Base-by-base conservation (phyloP, 2,797 vertebrate genomes). In the Caiman crocodilus region DNA sequence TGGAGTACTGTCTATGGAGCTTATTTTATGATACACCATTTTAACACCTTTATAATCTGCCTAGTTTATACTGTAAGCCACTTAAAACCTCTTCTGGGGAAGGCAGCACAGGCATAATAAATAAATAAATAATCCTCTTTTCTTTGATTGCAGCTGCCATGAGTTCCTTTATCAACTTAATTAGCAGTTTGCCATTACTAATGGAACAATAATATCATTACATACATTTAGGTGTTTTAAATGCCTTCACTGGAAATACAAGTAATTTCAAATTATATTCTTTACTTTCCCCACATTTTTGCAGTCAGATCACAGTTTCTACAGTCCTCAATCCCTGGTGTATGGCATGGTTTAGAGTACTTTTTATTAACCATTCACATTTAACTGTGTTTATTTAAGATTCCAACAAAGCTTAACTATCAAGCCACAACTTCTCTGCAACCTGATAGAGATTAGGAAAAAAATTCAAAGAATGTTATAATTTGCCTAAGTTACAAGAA, bases 151-250 rank as follows among this genome's bases (percentile, higher is more conserved):
- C 74, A 18, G 3, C 73, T 30, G 23, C 26, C 55, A 12, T n/a
- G 55, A n/a, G 7, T n/a, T 6, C 32, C 3, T 10, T 21, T 35
- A 35, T 12, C 55, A 7, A 18, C 5, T 7, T n/a, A 28, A 55
- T 1, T 20, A 14, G 58, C 20, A 13, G 56, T 81, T 2, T 20
- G 1, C 76, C 5, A 17, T 42, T 42, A 42, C 42, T 4, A 4
- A 1, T 42, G 55, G 20, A 5, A 12, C 32, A 0, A 5, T 76
- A 3, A 2, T 0, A 4, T 10, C 42, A 42, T 10, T 3, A 42
- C 42, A 42, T 28, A 3, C 0, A 2, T 1, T 0, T 2, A 7
- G 20, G 32, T 16, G 32, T 5, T 61, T 42, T 1, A 14, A 35
- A 60, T 20, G 26, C 5, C 50, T 20, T 7, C 73, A 0, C 75